Evolutionary conservation across 37 sponge, comb jelly and placozoan species (phyloP).

Genomic region (Eunapius fragilis): DNA sequence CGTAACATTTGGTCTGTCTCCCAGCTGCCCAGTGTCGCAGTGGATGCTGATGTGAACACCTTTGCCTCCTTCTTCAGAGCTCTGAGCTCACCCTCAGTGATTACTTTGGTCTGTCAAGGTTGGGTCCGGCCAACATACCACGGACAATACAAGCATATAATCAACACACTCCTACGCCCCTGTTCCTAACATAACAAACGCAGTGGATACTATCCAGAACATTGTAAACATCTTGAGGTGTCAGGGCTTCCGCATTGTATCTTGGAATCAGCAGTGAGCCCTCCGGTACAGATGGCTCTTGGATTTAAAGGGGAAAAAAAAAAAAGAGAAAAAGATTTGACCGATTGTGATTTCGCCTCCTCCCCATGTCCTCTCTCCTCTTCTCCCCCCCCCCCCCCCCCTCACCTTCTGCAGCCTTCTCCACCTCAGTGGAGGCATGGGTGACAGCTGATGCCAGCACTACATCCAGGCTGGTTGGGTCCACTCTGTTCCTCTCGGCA

Average conservation of each 20-base stretch:
- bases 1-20: constrained; percentile 37
- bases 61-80: constrained; percentile 15
- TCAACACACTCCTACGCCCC: background rate
- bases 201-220: constrained; percentile 64
- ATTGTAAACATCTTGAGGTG: constrained; percentile 72
- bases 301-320: background rate
- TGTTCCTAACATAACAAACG: no score
- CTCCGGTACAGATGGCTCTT: background rate
- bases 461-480: constrained; percentile 16
- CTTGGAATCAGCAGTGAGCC: constrained; percentile 53
- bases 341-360: no score
- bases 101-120: constrained; percentile 17
- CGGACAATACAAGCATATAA: background rate
- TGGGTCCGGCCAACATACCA: background rate
- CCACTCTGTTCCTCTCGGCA: constrained; percentile 65
- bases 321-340: background rate
- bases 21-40: constrained; percentile 21
- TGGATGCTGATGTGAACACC: constrained; percentile 17
- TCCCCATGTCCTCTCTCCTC: background rate
- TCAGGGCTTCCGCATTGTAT: constrained; percentile 58
- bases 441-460: constrained; percentile 53
- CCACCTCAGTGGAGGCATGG: constrained; percentile 24
- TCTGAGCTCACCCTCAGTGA: constrained; percentile 21
- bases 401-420: constrained; percentile 4
- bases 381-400: background rate